Conservation (phyloP, 2,888 invertebrate genomes). For the Pachydiplax longipennis region DNA sequence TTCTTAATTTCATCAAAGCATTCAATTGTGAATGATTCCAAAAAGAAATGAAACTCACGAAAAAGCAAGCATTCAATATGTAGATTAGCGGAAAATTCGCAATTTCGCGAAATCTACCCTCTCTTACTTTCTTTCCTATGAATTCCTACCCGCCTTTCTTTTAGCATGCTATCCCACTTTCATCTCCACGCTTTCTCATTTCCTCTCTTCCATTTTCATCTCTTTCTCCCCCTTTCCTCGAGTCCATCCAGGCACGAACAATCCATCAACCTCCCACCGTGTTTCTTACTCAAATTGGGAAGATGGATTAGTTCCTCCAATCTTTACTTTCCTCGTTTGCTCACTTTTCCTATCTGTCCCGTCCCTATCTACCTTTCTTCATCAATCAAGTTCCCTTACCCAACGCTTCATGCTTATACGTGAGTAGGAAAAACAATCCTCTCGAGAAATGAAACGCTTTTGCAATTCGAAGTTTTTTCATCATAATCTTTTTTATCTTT, state of each 20-base stretch:
- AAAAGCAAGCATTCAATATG: too few relatives aligned
- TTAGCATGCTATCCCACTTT: background rate
- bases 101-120: too few relatives aligned
- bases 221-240: background rate
- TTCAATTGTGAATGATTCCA: too few relatives aligned
- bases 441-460: background rate
- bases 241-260: background rate
- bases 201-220: background rate
- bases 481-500: background rate
- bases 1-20: too few relatives aligned
- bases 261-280: background rate
- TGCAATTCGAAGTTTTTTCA: background rate
- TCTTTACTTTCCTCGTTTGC: slow-evolving; percentile 1
- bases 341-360: background rate
- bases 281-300: background rate
- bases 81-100: too few relatives aligned
- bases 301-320: slow-evolving; percentile 1
- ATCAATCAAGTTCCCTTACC: background rate
- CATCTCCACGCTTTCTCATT: background rate
- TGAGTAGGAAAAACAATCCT: background rate
- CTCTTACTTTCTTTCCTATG: background rate
- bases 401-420: background rate
- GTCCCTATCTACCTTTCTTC: background rate
- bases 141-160: background rate
- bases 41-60: too few relatives aligned